Base-by-base conservation (phyloP, 1,140 invertebrate species). In the Yoshiicerus persimilis region DNA sequence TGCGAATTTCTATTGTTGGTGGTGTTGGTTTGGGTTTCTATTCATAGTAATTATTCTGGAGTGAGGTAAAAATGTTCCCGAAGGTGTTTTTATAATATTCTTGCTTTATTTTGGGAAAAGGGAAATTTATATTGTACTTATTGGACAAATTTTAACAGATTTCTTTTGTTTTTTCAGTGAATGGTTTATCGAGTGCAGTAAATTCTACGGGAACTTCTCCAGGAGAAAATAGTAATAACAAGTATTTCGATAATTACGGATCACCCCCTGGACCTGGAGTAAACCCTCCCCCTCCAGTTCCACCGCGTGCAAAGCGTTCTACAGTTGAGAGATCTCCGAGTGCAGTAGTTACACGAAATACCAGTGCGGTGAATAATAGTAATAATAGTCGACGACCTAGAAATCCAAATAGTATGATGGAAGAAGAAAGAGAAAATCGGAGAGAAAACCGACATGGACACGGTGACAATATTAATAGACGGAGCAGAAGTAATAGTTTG, bases 231-330 rank as follows among this genome's bases (percentile, higher is more conserved):
- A n/a, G n/a, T n/a, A n/a, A n/a, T n/a, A n/a, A 8, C 2, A 84
- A 47, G 16, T 32, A 27, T 86, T 86, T 62, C 23, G 62, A 70
- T n/a, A 70, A 36, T 66, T 87, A 36, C 39, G 39, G 41, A 11
- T 87, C 75, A 1, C 75, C 41, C 64, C 47, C 47, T 56, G 11
- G 87, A 20, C 16, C 23, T 39, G 39, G 38, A 64, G 84, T n/a
- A 41, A 47, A 56, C 30, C 89, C 86, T 6, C 89, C 87, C 9
- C 87, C 89, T 9, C 87, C 89, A 80, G 88, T 90, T 38, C 89
- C 87, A 13, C 89, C 89, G 38, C 84, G 87, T 64, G 87, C 66
- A 20, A 90, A 88, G 62, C 84, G 89, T 39, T 39, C 39, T 9
- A 64, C 87, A 23, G 30, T 88, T 16, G 77, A 84, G 16, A 20